Evolutionary conservation across 2,888 invertebrate genomes (phyloP).

Genomic region (Andricus curvator): DNA sequence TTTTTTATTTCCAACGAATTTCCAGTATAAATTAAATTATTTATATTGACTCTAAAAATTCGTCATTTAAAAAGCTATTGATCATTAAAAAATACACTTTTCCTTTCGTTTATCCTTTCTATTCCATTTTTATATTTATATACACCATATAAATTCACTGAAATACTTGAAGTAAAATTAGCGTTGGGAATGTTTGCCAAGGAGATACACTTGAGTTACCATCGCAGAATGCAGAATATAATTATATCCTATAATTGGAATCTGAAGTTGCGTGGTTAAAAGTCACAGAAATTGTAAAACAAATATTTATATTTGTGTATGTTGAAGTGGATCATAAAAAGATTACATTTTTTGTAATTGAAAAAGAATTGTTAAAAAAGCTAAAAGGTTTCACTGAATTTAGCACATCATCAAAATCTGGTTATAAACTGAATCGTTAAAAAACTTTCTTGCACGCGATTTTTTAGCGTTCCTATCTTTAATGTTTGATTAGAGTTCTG

Average conservation of each 20-base stretch:
- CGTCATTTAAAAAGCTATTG: too few relatives aligned
- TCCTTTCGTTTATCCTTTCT: too few relatives aligned
- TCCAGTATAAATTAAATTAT: too few relatives aligned
- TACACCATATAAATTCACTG: too few relatives aligned
- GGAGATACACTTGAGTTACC: background rate
- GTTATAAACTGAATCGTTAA: background rate
- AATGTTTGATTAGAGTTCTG: constrained; percentile 25
- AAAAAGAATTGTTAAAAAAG: background rate
- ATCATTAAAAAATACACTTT: too few relatives aligned
- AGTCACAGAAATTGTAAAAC: background rate
- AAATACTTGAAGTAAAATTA: too few relatives aligned
- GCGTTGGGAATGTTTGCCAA: background rate
- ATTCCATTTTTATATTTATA: too few relatives aligned
- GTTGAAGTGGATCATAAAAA: background rate
- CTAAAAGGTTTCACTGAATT: background rate
- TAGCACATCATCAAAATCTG: background rate
- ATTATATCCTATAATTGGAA: background rate
- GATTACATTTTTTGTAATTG: background rate
- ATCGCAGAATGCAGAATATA: background rate
- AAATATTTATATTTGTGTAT: background rate
- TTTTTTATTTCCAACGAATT: too few relatives aligned
- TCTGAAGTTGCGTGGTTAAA: background rate
- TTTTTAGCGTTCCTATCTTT: background rate
- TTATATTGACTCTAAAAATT: too few relatives aligned
- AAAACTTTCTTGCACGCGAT: background rate